Percentiles rank a stretch among this genome's conserved stretches.
Evolutionary conservation across 2,888 invertebrate species (phyloP).

Genomic region (Zhuqinia jingwanae): DNA sequence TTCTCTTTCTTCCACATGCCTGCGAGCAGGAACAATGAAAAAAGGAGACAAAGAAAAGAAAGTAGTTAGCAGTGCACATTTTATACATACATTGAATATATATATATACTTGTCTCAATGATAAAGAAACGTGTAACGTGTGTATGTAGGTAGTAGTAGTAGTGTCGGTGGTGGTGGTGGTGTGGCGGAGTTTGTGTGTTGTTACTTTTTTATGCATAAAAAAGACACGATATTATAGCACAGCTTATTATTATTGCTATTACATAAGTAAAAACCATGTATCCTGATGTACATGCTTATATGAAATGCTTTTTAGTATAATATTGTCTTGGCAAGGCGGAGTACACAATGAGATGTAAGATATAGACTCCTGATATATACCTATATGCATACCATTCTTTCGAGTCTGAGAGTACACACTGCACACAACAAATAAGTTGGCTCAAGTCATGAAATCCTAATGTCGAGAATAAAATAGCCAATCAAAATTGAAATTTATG

Average conservation of each 20-base stretch:
- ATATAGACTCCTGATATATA: too few species aligned
- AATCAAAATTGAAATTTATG: constrained; percentile 74
- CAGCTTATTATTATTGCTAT: not conserved
- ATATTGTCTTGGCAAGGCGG: constrained; percentile 8
- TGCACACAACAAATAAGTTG: constrained; percentile 23
- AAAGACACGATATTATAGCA: not conserved
- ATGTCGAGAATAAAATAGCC: constrained; percentile 72
- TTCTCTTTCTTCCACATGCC: constrained; percentile 19
- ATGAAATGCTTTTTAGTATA: too few species aligned
- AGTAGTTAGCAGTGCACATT: constrained; percentile 12
- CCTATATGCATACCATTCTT: too few species aligned
- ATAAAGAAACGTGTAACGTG: not conserved
- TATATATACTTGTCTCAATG: not conserved
- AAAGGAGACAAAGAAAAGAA: not conserved
- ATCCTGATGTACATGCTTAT: not conserved
- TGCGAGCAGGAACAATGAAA: constrained; percentile 56
- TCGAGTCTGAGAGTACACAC: not conserved
- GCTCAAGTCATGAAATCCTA: constrained; percentile 72
- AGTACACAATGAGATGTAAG: not conserved
- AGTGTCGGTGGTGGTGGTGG: too few species aligned
- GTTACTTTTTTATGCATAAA: constrained; percentile 28
- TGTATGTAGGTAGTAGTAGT: too few species aligned
- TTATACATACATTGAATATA: not conserved
- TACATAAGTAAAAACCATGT: not conserved
- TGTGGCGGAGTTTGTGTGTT: too few species aligned